These are phyloP conservation scores for Pygoscelis adeliae DNA, from an alignment of 2,113 vertebrate genomes.

Conservation along the genomic window DNA sequence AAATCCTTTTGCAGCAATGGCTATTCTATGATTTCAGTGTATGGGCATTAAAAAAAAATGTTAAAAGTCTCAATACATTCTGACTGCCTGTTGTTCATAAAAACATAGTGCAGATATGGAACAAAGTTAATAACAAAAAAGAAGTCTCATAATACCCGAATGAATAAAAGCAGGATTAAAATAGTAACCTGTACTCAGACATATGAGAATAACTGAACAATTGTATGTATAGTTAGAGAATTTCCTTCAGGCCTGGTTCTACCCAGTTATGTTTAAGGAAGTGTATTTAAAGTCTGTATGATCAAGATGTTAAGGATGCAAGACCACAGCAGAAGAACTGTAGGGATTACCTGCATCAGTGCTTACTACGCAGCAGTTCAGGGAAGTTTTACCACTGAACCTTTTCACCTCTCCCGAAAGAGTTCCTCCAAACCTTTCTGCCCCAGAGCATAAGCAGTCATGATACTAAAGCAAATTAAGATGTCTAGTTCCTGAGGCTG, in stretches of 20 bases:
- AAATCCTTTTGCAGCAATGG: background rate
- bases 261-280: background rate
- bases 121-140: background rate
- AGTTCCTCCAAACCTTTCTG: background rate
- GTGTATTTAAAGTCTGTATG: fast-evolving
- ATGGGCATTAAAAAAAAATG: background rate
- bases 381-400: background rate
- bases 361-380: background rate
- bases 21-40: background rate
- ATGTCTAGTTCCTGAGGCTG: background rate
- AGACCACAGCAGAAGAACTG: background rate
- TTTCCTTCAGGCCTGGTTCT: background rate
- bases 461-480: background rate
- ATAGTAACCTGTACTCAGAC: background rate
- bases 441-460: background rate
- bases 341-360: background rate
- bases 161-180: background rate
- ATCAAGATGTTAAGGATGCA: background rate
- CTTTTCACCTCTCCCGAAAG: background rate
- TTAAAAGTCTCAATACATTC: background rate
- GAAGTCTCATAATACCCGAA: background rate
- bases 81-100: background rate
- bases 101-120: background rate
- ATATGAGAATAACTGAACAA: background rate
- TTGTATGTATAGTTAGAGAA: background rate